Evolutionary conservation across 2,888 invertebrate genomes (phyloP).

Genomic region (Glomeris marginata): DNA sequence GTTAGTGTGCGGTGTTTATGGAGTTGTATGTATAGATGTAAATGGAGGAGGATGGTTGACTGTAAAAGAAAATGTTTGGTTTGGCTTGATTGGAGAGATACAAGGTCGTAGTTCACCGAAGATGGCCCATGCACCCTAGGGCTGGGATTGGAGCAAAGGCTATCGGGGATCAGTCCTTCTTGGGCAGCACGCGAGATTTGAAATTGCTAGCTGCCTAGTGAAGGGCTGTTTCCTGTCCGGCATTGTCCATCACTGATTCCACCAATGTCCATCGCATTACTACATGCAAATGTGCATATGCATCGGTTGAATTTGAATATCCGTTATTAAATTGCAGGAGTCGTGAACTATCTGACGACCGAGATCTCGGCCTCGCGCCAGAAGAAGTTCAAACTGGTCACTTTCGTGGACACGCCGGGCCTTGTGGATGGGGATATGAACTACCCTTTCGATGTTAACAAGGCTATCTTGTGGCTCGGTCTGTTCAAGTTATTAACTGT

Average conservation of each 20-base stretch:
- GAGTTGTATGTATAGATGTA: too few relatives aligned
- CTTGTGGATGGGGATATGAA: constrained; percentile 44
- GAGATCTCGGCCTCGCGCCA: constrained; percentile 41
- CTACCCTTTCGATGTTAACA: constrained; percentile 42
- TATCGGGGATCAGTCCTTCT: constrained; percentile 28
- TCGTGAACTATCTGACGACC: constrained; percentile 38
- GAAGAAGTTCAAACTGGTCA: constrained; percentile 40
- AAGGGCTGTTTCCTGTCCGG: constrained; percentile 33
- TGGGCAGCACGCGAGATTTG: constrained; percentile 32
- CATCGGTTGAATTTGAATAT: too few relatives aligned
- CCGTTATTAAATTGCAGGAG: too few relatives aligned
- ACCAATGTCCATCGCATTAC: too few relatives aligned
- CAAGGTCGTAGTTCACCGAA: too few relatives aligned
- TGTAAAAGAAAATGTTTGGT: too few relatives aligned
- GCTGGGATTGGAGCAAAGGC: background rate
- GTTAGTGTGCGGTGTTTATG: too few relatives aligned
- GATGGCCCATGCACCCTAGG: too few relatives aligned
- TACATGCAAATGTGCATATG: too few relatives aligned
- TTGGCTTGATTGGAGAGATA: too few relatives aligned
- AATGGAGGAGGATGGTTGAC: too few relatives aligned
- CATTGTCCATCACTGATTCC: background rate
- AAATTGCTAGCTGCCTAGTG: constrained; percentile 39
- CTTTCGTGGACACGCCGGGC: constrained; percentile 43
- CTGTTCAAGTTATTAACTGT: too few relatives aligned
- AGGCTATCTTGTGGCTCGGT: constrained; percentile 38